These are phyloP conservation scores for Lasioglossum villosulum DNA, from an alignment of 2,888 invertebrate genomes.

Conservation along the genomic window DNA sequence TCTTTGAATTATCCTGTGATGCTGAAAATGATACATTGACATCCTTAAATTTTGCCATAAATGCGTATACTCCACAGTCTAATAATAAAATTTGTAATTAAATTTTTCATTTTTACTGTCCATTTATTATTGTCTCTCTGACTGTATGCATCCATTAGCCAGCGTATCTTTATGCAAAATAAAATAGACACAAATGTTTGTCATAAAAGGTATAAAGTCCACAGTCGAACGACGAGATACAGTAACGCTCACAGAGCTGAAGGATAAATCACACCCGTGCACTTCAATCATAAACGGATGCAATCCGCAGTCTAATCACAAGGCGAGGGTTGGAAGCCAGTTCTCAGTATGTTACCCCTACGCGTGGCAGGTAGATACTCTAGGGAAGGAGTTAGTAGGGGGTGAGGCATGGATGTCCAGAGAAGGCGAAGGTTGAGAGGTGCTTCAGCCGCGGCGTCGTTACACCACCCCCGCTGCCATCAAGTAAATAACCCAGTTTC, in stretches of 20 bases:
- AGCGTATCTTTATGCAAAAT: no score
- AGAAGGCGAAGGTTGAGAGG: conserved; percentile 38
- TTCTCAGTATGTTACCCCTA: neutral
- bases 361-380: neutral
- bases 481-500: conserved; percentile 70
- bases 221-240: no score
- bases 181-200: no score
- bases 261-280: neutral
- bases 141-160: no score
- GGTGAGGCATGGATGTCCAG: conserved; percentile 1
- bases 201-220: neutral
- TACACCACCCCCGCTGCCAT: conserved; percentile 46
- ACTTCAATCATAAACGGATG: neutral
- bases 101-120: no score
- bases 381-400: neutral
- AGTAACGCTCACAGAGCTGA: neutral
- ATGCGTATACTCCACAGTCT: no score
- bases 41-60: no score
- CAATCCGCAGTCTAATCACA: neutral
- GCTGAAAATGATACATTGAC: no score
- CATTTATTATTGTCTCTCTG: no score
- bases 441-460: conserved; percentile 26
- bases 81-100: no score
- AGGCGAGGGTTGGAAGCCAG: neutral
- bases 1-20: no score